These are phyloP conservation scores for Norana najaformis DNA, from an alignment of 2,888 invertebrate genomes.

Conservation along the genomic window DNA sequence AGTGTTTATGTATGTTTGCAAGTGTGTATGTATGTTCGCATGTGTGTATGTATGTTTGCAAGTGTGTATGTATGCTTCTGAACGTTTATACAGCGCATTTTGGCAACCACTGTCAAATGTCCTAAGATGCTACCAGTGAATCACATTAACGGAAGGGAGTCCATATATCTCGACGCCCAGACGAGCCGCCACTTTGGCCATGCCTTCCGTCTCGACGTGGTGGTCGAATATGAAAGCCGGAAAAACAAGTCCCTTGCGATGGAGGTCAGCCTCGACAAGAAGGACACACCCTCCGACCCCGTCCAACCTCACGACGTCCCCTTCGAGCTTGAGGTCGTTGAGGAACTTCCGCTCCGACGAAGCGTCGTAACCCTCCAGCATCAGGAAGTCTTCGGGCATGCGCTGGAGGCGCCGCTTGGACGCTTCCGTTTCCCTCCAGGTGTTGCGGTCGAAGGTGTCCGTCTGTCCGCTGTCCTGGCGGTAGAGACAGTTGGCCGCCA, in stretches of 20 bases:
- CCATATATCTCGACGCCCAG: conserved; percentile 53
- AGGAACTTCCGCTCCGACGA: conserved; percentile 49
- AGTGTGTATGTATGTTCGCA: neutral
- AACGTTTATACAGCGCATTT: neutral
- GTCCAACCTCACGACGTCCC: conserved; percentile 52
- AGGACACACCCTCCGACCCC: conserved; percentile 58
- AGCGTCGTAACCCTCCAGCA: conserved; percentile 56
- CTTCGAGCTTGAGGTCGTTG: conserved; percentile 51
- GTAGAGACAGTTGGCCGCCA: conserved; percentile 52
- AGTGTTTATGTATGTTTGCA: neutral
- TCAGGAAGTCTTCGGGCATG: conserved; percentile 46
- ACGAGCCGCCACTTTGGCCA: conserved; percentile 54
- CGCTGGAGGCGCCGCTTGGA: conserved; percentile 48
- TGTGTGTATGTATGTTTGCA: neutral
- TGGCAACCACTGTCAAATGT: neutral
- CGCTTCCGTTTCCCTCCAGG: conserved; percentile 54
- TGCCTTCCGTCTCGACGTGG: conserved; percentile 58
- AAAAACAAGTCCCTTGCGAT: conserved; percentile 53
- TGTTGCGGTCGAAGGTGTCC: conserved; percentile 53
- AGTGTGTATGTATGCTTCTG: no score
- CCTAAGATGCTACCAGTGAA: conserved; percentile 35
- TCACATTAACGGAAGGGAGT: conserved; percentile 53
- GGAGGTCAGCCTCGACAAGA: conserved; percentile 50
- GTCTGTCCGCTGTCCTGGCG: conserved; percentile 29
- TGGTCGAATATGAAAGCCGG: conserved; percentile 52